Conservation (phyloP, 2,888 invertebrate genomes). For the Cheilosia soror region DNA sequence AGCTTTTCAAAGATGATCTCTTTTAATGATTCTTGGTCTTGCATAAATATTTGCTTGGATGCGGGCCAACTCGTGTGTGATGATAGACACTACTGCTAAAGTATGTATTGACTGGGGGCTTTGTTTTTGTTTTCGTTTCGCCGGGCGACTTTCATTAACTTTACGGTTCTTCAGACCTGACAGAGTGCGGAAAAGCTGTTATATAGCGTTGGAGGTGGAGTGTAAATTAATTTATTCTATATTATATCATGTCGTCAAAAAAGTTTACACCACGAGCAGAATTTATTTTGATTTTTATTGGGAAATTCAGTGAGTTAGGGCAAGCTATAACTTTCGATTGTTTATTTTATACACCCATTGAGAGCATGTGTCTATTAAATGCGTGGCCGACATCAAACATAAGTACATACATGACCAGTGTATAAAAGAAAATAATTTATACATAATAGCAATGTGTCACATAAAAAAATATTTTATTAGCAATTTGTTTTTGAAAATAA, state of each 20-base stretch:
- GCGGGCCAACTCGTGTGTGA: slow-evolving; percentile 50
- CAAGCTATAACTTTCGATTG: slow-evolving; percentile 30
- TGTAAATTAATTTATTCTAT: slow-evolving; percentile 8
- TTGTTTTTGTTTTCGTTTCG: slow-evolving; percentile 21
- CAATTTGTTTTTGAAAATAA: too few relatives aligned
- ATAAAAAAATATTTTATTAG: not conserved
- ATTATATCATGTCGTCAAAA: slow-evolving; percentile 48
- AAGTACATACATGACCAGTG: not conserved
- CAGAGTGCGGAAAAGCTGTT: slow-evolving; percentile 40
- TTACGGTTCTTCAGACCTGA: slow-evolving; percentile 32
- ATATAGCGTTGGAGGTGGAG: slow-evolving; percentile 10
- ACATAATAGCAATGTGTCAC: not conserved
- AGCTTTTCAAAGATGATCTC: slow-evolving; percentile 41
- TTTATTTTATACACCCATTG: not conserved
- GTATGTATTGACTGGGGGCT: slow-evolving; percentile 23
- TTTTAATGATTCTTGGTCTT: slow-evolving; percentile 67
- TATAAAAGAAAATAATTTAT: not conserved
- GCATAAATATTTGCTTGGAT: slow-evolving; percentile 72
- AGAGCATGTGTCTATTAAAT: slow-evolving; percentile 10
- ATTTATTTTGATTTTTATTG: slow-evolving; percentile 51
- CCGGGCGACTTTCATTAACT: slow-evolving; percentile 47
- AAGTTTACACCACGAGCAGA: slow-evolving; percentile 15
- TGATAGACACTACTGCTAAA: slow-evolving; percentile 2
- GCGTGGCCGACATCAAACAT: not conserved
- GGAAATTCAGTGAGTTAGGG: slow-evolving; percentile 19